These are phyloP conservation scores for Conistra vaccinii DNA, from an alignment of 2,888 invertebrate genomes.

Conservation along the genomic window DNA sequence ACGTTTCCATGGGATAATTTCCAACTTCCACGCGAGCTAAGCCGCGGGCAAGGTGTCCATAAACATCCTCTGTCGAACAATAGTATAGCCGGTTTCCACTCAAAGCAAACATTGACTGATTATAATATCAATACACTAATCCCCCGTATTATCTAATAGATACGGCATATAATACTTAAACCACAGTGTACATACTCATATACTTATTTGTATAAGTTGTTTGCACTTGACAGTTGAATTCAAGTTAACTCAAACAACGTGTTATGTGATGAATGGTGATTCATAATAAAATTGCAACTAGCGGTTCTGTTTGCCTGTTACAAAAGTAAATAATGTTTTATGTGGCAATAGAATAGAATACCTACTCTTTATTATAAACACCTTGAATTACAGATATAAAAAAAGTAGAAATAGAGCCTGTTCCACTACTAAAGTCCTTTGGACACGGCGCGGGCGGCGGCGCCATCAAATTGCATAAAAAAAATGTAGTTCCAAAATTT, in stretches of 20 bases:
- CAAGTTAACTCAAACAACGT: not conserved
- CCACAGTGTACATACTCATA: slow-evolving; percentile 1
- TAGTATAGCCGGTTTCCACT: not conserved
- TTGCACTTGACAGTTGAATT: slow-evolving; percentile 19
- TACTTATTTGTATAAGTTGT: slow-evolving; percentile 1
- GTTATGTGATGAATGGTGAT: not conserved
- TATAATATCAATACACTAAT: slow-evolving; percentile 2
- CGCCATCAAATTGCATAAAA: too few species aligned
- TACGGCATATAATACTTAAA: slow-evolving; percentile 6
- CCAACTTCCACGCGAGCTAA: too few species aligned
- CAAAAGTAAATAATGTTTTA: not conserved
- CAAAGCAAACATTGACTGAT: slow-evolving; percentile 10
- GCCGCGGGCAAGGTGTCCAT: too few species aligned
- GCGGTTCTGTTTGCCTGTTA: not conserved
- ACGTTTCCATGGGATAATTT: too few species aligned
- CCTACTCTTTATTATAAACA: not conserved
- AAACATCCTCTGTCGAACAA: not conserved
- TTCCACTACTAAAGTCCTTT: too few species aligned
- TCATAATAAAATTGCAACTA: not conserved
- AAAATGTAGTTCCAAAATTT: too few species aligned
- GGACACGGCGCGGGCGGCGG: too few species aligned
- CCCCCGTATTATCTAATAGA: slow-evolving; percentile 7
- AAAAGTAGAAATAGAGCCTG: not conserved
- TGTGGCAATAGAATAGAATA: not conserved
- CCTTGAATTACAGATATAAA: not conserved